Conservation (phyloP, 2,113 vertebrate species). For the Myrmecobius fasciatus region DNA sequence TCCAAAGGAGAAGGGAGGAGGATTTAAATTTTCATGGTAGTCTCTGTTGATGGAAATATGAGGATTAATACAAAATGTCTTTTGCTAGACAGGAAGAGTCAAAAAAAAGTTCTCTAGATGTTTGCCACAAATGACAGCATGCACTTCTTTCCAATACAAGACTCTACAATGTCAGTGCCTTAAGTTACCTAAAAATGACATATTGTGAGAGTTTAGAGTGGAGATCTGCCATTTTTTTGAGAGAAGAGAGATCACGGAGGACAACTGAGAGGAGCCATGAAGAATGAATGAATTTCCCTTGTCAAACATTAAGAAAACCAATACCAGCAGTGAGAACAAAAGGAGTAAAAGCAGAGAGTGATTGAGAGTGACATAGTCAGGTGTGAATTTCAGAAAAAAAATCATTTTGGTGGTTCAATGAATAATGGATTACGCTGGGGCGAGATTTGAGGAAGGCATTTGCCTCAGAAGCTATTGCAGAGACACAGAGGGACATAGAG, state of each 20-base stretch:
- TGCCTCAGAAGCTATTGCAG: background rate
- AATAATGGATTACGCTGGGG: background rate
- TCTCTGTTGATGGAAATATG: background rate
- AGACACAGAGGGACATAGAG: too few relatives aligned
- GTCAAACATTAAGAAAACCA: background rate
- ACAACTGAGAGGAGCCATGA: background rate
- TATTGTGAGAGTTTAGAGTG: too few relatives aligned
- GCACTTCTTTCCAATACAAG: too few relatives aligned
- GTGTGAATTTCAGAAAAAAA: background rate
- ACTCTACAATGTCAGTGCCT: too few relatives aligned
- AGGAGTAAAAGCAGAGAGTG: background rate
- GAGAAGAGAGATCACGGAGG: background rate
- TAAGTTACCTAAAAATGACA: too few relatives aligned
- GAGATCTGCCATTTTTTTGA: background rate
- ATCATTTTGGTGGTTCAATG: background rate
- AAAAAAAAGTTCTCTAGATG: background rate
- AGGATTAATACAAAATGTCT: background rate
- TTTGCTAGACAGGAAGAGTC: background rate
- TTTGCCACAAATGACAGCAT: background rate
- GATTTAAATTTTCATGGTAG: background rate
- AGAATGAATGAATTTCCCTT: background rate
- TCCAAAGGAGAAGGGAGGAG: background rate
- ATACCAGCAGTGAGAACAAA: background rate
- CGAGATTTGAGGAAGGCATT: background rate
- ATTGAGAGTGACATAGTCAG: background rate